phyloP scores from a whole-genome alignment of 2,797 vertebrate genomes.

The Ibycter americanus region DNA sequence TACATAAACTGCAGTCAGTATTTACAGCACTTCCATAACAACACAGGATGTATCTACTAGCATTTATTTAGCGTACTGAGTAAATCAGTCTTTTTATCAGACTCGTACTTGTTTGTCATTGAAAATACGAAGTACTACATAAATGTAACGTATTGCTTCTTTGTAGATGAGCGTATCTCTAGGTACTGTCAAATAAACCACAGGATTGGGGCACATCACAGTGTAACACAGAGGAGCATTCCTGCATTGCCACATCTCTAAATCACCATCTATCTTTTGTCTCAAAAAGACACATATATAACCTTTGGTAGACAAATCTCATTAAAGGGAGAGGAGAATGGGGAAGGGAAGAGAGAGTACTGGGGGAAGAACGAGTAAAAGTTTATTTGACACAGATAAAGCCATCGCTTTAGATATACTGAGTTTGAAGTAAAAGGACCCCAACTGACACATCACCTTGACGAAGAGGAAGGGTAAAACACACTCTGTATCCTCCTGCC shows the following conservation, averaged over 20 bases:
- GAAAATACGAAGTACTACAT: not conserved
- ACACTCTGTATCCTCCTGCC: not conserved
- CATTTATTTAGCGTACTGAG: not conserved
- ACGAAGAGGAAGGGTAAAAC: not conserved
- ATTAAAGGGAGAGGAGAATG: not conserved
- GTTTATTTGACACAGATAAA: not conserved
- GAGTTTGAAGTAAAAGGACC: not conserved
- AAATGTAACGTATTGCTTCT: not conserved
- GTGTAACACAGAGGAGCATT: not conserved
- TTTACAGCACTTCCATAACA: not conserved
- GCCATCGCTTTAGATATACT: not conserved
- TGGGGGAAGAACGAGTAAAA: not conserved
- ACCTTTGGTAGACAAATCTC: not conserved
- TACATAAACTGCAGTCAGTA: conserved; percentile 72
- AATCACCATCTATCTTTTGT: not conserved
- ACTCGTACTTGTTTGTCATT: not conserved
- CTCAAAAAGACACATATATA: not conserved
- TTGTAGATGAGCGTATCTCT: not conserved
- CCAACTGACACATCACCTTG: not conserved
- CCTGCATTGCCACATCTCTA: not conserved
- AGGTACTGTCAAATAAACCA: not conserved
- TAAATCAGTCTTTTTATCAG: not conserved
- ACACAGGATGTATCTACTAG: not conserved
- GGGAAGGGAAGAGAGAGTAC: not conserved
- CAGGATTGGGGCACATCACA: not conserved